These are phyloP conservation scores for Coptodon rendalli DNA, from an alignment of 2,113 vertebrate genomes.

Conservation along the genomic window DNA sequence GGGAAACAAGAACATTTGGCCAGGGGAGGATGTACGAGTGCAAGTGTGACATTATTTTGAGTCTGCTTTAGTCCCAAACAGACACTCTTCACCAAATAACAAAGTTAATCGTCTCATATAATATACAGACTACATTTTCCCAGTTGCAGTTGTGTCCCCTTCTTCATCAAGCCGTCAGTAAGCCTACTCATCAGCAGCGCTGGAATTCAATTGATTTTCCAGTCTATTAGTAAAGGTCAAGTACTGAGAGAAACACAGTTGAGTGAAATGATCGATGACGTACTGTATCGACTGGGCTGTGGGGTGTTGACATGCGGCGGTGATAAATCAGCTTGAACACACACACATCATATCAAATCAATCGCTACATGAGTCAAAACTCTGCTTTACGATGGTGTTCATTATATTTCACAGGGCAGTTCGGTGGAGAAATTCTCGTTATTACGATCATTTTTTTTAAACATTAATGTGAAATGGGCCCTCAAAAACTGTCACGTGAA, in stretches of 20 bases:
- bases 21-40: neutral
- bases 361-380: neutral
- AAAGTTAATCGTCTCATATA: neutral
- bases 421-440: neutral
- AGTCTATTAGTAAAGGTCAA: slow-evolving; percentile 1
- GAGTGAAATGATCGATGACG: neutral
- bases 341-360: neutral
- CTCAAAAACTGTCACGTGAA: neutral
- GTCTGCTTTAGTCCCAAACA: neutral
- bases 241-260: neutral
- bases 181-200: neutral
- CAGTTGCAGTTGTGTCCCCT: neutral
- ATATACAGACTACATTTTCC: neutral
- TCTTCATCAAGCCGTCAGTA: neutral
- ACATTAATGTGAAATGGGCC: neutral
- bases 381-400: neutral
- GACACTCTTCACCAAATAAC: neutral
- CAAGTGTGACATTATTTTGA: neutral
- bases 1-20: neutral
- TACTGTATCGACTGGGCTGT: neutral
- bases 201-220: neutral
- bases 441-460: neutral
- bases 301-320: neutral
- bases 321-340: neutral
- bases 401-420: neutral